phyloP scores from a whole-genome alignment of 2,113 vertebrate genomes.

The Mormyrus lacerda region DNA sequence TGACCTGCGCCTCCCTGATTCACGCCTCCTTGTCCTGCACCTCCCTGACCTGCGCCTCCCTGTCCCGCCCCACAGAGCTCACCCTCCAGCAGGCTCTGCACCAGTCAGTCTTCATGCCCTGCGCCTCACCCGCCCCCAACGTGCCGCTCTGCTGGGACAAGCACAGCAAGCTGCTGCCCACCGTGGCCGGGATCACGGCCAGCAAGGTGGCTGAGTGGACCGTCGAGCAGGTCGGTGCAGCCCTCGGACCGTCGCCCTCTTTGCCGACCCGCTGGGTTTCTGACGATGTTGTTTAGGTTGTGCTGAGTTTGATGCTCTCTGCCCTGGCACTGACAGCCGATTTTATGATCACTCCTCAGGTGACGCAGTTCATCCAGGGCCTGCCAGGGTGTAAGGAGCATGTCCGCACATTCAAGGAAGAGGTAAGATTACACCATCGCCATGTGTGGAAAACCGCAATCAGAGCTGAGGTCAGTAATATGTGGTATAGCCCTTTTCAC shows the following conservation, averaged over 20 bases:
- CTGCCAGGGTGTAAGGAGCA: slow-evolving; percentile 78
- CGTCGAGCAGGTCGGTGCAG: slow-evolving; percentile 64
- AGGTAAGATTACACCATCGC: slow-evolving; percentile 52
- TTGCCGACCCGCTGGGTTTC: neutral
- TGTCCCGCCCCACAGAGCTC: slow-evolving; percentile 39
- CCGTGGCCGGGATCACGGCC: slow-evolving; percentile 75
- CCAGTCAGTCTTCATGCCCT: slow-evolving; percentile 67
- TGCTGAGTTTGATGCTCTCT: neutral
- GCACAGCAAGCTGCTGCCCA: slow-evolving; percentile 78
- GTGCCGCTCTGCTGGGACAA: slow-evolving; percentile 76
- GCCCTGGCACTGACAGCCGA: neutral
- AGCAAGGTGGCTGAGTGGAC: slow-evolving; percentile 80
- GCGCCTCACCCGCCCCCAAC: slow-evolving; percentile 64
- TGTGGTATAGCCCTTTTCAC: neutral
- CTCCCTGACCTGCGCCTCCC: neutral
- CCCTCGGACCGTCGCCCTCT: neutral
- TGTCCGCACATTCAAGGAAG: slow-evolving; percentile 76
- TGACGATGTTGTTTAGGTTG: neutral
- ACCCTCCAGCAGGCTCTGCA: slow-evolving; percentile 57
- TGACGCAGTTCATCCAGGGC: slow-evolving; percentile 75
- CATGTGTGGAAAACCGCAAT: neutral
- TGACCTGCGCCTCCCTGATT: neutral
- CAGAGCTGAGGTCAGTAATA: neutral
- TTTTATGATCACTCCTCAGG: slow-evolving; percentile 37
- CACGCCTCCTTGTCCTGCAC: too few species aligned